phyloP scores from a whole-genome alignment of 2,113 vertebrate species.

The Tragelaphus buxtoni region DNA sequence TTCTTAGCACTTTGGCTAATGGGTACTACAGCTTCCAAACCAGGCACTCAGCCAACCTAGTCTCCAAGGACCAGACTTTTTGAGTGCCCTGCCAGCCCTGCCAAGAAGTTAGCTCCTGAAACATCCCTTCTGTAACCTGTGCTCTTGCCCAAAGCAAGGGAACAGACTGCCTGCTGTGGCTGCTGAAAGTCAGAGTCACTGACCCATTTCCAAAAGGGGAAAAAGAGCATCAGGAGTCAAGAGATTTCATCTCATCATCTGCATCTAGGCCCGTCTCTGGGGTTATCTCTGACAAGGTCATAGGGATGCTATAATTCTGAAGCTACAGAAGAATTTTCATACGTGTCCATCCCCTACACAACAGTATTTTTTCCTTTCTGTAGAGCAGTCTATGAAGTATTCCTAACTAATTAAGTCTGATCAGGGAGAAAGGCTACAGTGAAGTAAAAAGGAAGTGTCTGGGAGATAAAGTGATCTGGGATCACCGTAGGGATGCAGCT shows the following conservation, averaged over 20 bases:
- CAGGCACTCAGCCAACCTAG: background rate
- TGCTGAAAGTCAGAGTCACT: slow-evolving; percentile 6
- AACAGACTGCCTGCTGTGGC: background rate
- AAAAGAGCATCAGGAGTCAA: background rate
- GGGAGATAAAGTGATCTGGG: background rate
- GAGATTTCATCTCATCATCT: background rate
- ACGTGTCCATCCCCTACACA: background rate
- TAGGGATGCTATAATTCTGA: background rate
- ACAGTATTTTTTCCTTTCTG: background rate
- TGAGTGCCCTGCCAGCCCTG: background rate
- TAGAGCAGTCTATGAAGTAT: background rate
- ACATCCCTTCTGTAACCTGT: background rate
- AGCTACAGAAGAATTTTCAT: background rate
- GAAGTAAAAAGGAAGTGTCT: background rate
- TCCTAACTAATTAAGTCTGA: slow-evolving; percentile 5
- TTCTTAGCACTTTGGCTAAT: background rate
- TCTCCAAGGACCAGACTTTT: background rate
- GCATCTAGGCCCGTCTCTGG: background rate
- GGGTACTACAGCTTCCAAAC: slow-evolving; percentile 19
- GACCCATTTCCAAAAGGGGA: slow-evolving; percentile 13
- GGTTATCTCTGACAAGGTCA: background rate
- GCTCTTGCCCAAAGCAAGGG: background rate
- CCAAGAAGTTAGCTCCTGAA: background rate
- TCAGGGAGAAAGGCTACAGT: background rate
- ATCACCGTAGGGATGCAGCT: background rate